These are phyloP conservation scores for Lepisosteus osseus DNA, from an alignment of 2,113 vertebrate genomes.

Conservation along the genomic window DNA sequence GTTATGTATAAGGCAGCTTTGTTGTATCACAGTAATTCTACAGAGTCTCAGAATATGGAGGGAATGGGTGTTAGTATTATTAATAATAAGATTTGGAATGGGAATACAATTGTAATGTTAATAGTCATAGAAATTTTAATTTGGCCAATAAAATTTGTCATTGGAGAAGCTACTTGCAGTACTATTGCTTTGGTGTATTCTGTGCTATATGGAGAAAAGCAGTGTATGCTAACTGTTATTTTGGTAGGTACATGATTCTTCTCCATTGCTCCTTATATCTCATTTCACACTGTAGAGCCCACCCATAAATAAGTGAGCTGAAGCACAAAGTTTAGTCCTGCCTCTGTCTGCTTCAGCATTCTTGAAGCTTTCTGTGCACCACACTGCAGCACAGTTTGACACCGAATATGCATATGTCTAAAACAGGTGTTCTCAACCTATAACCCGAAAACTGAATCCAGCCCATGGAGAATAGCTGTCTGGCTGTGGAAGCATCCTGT, in stretches of 20 bases:
- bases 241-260: too few relatives aligned
- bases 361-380: neutral
- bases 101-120: neutral
- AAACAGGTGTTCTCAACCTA: neutral
- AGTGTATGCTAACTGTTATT: neutral
- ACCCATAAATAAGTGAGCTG: too few relatives aligned
- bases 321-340: too few relatives aligned
- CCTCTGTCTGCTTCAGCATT: neutral
- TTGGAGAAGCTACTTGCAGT: neutral
- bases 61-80: too few relatives aligned
- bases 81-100: neutral
- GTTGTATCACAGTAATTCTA: too few relatives aligned
- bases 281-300: too few relatives aligned
- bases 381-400: neutral
- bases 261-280: too few relatives aligned
- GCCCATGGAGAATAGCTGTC: constrained; percentile 7
- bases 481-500: constrained; percentile 10
- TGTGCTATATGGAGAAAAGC: neutral
- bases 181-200: neutral
- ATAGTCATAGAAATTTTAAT: neutral
- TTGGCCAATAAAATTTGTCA: neutral
- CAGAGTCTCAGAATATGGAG: too few relatives aligned
- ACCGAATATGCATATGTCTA: neutral
- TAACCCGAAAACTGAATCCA: constrained; percentile 5
- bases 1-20: too few relatives aligned